A percentile compares a stretch with the other conserved stretches of the same genome.
phyloP scores from a whole-genome alignment of 2,888 invertebrate species.

The Tuberolachnus salignus region DNA sequence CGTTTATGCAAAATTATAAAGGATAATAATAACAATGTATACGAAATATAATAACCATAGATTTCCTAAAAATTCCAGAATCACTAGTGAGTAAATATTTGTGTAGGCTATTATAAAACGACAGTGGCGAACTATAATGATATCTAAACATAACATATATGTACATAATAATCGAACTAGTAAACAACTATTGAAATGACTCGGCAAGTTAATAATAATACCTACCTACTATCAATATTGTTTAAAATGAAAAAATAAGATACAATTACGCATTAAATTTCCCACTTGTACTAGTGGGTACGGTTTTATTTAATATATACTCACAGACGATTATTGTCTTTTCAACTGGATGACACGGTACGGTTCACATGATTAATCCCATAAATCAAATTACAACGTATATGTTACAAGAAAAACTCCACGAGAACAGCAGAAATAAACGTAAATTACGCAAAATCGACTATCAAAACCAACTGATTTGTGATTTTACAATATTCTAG shows the following conservation, averaged over 20 bases:
- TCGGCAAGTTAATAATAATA: constrained; percentile 29
- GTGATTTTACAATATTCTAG: constrained; percentile 12
- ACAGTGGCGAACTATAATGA: neutral
- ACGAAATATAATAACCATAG: neutral
- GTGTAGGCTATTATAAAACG: neutral
- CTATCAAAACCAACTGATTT: constrained; percentile 39
- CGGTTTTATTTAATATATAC: neutral
- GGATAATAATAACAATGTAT: neutral
- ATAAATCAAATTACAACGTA: neutral
- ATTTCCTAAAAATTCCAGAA: neutral
- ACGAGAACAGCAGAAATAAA: neutral
- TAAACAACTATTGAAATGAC: constrained; percentile 27
- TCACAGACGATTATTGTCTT: neutral
- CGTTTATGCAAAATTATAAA: neutral
- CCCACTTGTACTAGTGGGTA: no score
- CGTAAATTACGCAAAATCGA: neutral
- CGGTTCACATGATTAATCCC: neutral
- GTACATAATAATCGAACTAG: neutral
- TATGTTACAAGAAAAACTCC: neutral
- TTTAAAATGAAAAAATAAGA: neutral
- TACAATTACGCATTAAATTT: neutral
- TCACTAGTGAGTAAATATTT: neutral
- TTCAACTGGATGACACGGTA: neutral
- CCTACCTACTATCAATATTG: constrained; percentile 7
- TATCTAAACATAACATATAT: neutral